Conservation (phyloP, 1,140 invertebrate species). For the Steinernema khuongi region DNA sequence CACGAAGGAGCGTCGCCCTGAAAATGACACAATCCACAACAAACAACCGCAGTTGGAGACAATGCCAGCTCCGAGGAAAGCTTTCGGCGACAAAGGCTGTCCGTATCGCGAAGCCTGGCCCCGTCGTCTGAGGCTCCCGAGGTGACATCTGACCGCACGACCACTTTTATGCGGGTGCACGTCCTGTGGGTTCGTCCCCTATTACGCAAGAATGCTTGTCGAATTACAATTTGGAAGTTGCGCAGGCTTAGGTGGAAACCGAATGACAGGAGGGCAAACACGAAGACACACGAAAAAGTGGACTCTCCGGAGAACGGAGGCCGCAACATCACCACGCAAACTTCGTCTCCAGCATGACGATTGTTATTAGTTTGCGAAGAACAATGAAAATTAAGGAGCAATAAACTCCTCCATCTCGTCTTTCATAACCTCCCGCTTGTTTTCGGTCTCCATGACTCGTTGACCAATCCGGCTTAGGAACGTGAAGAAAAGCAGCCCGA, state of each 20-base stretch:
- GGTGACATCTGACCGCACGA: background rate
- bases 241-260: background rate
- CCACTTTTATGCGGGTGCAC: background rate
- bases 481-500: background rate
- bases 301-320: background rate
- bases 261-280: background rate
- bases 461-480: background rate
- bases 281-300: background rate
- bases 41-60: background rate
- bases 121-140: background rate
- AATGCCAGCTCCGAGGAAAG: background rate
- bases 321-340: background rate
- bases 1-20: background rate
- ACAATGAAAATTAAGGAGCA: background rate
- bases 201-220: slow-evolving; percentile 9
- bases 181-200: background rate
- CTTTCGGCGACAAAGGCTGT: no score
- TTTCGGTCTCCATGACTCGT: background rate
- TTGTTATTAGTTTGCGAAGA: background rate
- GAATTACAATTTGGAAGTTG: background rate
- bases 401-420: background rate
- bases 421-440: background rate
- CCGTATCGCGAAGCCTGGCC: no score
- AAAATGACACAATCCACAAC: background rate
- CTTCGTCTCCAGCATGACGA: background rate